Conservation (phyloP, 2,797 vertebrate genomes). For the Myoxocephalus aenaeus region DNA sequence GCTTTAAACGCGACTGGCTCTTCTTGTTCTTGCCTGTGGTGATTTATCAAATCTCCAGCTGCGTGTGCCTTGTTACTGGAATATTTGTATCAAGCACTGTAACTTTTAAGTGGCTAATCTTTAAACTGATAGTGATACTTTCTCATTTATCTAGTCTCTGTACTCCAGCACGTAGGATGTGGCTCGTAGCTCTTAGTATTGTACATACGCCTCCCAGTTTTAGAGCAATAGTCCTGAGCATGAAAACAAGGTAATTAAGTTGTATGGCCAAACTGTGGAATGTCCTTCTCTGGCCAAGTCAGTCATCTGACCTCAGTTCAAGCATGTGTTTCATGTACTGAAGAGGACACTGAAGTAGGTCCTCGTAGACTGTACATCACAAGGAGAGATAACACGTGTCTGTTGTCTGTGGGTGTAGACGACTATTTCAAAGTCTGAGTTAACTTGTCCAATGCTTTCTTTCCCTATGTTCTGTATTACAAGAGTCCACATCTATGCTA, state of each 20-base stretch:
- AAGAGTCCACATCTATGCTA: neutral
- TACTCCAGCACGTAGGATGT: conserved; percentile 5
- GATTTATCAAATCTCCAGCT: conserved; percentile 40
- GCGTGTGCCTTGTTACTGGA: conserved; percentile 13
- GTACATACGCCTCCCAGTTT: conserved; percentile 21
- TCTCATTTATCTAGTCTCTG: conserved; percentile 34
- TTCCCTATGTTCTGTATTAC: neutral
- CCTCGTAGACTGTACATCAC: conserved; percentile 4
- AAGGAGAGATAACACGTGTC: conserved; percentile 14
- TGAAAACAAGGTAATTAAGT: conserved; percentile 23
- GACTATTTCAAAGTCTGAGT: conserved; percentile 17
- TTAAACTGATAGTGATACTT: conserved; percentile 12
- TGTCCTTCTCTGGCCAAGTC: conserved; percentile 35
- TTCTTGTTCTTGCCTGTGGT: conserved; percentile 15
- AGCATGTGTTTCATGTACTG: conserved; percentile 16
- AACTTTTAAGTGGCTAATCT: conserved; percentile 17
- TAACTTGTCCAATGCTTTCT: conserved; percentile 20
- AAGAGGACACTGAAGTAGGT: conserved; percentile 19
- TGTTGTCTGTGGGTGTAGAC: neutral
- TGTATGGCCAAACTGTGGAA: conserved; percentile 29
- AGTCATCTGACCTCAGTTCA: conserved; percentile 38
- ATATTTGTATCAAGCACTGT: conserved; percentile 21
- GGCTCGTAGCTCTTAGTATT: conserved; percentile 15
- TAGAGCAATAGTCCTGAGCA: conserved; percentile 14
- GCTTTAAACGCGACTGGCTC: conserved; percentile 33